phyloP scores from a whole-genome alignment of 2,797 vertebrate genomes.

The Fringilla coelebs region DNA sequence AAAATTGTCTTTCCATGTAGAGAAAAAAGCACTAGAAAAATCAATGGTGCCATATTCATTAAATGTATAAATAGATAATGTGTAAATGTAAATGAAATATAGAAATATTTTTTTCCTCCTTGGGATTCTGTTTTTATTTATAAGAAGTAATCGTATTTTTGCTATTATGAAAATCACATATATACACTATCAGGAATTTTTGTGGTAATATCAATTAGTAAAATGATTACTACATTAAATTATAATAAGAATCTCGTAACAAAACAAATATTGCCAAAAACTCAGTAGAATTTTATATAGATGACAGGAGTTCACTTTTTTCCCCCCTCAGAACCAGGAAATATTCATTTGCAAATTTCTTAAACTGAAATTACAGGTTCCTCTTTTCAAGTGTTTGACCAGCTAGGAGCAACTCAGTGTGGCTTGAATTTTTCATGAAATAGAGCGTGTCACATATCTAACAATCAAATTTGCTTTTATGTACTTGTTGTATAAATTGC shows the following conservation, averaged over 20 bases:
- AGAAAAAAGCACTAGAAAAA: background rate
- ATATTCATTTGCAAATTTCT: background rate
- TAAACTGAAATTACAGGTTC: background rate
- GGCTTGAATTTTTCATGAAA: constrained; percentile 9
- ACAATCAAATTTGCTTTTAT: constrained; percentile 23
- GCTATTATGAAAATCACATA: background rate
- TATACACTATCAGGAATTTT: background rate
- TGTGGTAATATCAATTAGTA: background rate
- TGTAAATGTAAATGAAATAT: background rate
- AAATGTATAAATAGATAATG: background rate
- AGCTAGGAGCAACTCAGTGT: background rate
- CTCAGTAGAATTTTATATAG: background rate
- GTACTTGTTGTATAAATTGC: constrained; percentile 59
- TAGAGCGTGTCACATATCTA: background rate
- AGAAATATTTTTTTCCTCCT: background rate
- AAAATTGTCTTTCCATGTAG: background rate
- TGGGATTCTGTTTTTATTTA: background rate
- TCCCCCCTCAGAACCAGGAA: background rate
- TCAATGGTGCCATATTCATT: background rate
- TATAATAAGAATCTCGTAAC: background rate
- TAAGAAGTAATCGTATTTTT: background rate
- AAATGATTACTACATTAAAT: background rate
- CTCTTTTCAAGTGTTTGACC: background rate
- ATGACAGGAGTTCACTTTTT: background rate
- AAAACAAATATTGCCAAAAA: background rate